Conservation (phyloP, 2,113 vertebrate genomes). For the Oreochromis tanganicae region DNA sequence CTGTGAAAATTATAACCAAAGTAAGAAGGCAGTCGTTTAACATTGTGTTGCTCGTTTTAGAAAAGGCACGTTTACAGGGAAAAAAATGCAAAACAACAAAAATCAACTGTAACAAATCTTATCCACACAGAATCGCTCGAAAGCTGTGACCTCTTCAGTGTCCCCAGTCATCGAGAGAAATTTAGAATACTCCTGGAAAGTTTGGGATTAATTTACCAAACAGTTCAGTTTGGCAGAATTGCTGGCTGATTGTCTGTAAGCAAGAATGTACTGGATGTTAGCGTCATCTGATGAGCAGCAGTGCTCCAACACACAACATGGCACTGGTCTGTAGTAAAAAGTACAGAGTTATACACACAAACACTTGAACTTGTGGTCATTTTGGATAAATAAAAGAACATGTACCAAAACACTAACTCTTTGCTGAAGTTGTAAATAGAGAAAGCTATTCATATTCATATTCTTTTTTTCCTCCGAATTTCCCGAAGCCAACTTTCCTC, state of each 20-base stretch:
- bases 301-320: neutral
- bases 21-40: neutral
- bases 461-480: neutral
- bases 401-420: constrained; percentile 29
- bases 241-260: constrained; percentile 65
- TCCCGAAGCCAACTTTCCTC: constrained; percentile 32
- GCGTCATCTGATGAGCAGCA: neutral
- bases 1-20: neutral
- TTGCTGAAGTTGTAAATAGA: constrained; percentile 6
- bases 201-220: neutral
- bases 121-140: neutral
- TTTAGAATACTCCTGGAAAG: constrained; percentile 38
- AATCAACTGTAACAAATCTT: neutral
- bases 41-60: constrained; percentile 34
- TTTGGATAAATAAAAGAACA: constrained; percentile 44
- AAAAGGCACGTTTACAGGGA: constrained; percentile 35
- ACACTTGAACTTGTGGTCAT: constrained; percentile 22
- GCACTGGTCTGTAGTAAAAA: constrained; percentile 5
- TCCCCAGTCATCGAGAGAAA: neutral
- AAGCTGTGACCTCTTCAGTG: neutral
- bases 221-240: neutral
- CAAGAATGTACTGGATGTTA: constrained; percentile 4
- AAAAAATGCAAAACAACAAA: constrained; percentile 11
- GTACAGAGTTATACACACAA: neutral
- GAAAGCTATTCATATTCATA: neutral